Evolutionary conservation across 2,888 invertebrate species (phyloP).

Genomic region (Trissonchulus latispiculum): DNA sequence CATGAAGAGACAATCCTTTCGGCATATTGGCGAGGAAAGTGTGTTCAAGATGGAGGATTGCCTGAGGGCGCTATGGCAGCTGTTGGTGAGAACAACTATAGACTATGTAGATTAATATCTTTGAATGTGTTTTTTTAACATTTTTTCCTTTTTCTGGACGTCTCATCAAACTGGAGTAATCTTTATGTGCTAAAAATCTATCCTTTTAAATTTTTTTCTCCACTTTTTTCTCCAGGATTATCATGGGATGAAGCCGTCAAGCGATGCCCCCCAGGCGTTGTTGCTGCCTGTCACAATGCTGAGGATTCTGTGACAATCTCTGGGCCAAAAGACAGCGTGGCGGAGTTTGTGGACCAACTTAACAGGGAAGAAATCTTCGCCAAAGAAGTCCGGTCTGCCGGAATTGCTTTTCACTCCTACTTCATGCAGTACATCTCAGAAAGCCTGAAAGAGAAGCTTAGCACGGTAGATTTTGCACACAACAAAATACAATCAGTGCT

Average conservation of each 20-base stretch:
- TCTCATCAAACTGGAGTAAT: too few relatives aligned
- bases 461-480: too few relatives aligned
- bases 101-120: too few relatives aligned
- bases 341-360: constrained; percentile 43
- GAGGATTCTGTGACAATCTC: constrained; percentile 82
- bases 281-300: constrained; percentile 83
- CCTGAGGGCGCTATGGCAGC: too few relatives aligned
- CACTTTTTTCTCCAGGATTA: constrained; percentile 55
- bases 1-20: constrained; percentile 84
- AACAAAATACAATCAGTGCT: too few relatives aligned
- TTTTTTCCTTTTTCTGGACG: too few relatives aligned
- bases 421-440: constrained; percentile 77
- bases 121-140: too few relatives aligned
- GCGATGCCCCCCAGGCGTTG: constrained; percentile 63
- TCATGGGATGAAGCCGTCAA: constrained; percentile 67
- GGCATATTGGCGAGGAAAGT: too few relatives aligned
- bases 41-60: too few relatives aligned
- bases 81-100: too few relatives aligned
- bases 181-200: too few relatives aligned
- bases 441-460: constrained; percentile 62
- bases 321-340: constrained; percentile 58
- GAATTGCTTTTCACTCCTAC: constrained; percentile 82
- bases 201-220: too few relatives aligned
- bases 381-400: constrained; percentile 69
- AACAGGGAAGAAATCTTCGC: constrained; percentile 66